A percentile compares a stretch with the other conserved stretches of the same genome.
Evolutionary conservation across 2,113 vertebrate genomes (phyloP).

Genomic region (Illadopsis cleaveri): DNA sequence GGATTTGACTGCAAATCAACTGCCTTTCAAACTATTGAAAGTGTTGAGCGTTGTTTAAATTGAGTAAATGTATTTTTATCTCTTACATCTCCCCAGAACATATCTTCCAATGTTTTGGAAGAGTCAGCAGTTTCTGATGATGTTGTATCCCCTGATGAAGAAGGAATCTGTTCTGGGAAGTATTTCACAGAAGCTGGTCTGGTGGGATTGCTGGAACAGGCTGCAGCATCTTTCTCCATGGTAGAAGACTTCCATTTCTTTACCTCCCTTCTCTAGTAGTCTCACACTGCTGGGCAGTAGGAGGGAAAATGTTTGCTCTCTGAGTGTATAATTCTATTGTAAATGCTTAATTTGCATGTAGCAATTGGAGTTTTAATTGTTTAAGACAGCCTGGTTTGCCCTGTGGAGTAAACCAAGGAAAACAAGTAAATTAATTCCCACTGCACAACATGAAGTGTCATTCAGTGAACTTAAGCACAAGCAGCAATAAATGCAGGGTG

Average conservation of each 20-base stretch:
- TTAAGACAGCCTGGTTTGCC: neutral
- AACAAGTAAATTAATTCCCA: neutral
- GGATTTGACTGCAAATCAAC: neutral
- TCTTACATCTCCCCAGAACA: conserved; percentile 78
- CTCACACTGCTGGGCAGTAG: neutral
- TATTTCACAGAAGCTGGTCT: conserved; percentile 97
- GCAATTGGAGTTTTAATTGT: neutral
- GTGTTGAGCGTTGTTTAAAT: neutral
- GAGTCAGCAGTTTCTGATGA: conserved; percentile 98
- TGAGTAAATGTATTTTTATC: neutral
- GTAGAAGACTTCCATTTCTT: conserved; percentile 73
- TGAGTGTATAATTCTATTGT: neutral
- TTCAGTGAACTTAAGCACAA: neutral
- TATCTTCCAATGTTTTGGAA: conserved; percentile 97
- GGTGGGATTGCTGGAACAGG: conserved; percentile 96
- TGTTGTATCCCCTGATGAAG: conserved; percentile 97
- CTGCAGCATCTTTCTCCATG: conserved; percentile 96
- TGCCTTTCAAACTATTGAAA: neutral
- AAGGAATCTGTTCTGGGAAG: conserved; percentile 98
- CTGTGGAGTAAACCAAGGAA: neutral
- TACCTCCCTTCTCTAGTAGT: neutral
- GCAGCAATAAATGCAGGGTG: neutral
- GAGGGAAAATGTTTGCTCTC: neutral
- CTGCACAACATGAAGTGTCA: neutral
- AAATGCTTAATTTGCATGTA: neutral